Base-by-base conservation (phyloP, 1,140 invertebrate genomes). In the Elymnias hypermnestra region DNA sequence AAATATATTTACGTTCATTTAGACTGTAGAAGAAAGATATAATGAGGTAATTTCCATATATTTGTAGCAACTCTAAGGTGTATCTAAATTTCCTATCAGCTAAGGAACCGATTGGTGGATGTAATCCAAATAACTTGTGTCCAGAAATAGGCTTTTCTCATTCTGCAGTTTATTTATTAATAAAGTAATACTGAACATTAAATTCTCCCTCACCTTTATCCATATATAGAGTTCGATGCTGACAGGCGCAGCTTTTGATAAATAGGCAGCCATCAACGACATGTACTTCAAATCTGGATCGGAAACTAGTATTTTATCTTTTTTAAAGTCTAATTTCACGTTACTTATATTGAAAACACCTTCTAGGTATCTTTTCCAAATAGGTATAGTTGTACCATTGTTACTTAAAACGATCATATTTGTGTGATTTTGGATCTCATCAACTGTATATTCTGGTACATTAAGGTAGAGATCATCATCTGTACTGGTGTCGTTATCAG, bases 171-270 rank as follows among this genome's bases (percentile, higher is more conserved):
- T n/a, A n/a, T n/a, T n/a, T n/a, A n/a, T n/a, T n/a, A n/a, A n/a
- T n/a, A n/a, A n/a, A n/a, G n/a, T n/a, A n/a, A n/a, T n/a, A n/a
- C n/a, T n/a, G n/a, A n/a, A n/a, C n/a, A n/a, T n/a, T n/a, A n/a
- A n/a, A n/a, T n/a, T n/a, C n/a, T n/a, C n/a, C n/a, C n/a, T n/a
- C n/a, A 92, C 88, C 40, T 88, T 87, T 71, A 92, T 89, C 92
- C 92, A 94, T 50, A 92, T 79, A 52, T 89, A 91, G 0, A 91
- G 87, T 68, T 93, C 92, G 33, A 93, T 66, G 17, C 88, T 45
- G 12, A 87, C 62, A 7, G 88, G 68, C 0, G 90, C 87, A 0
- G 75, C 81, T 4, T 83, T 81, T 5, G 89, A 63, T 19, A 93
- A 45, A 53, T 89, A 87, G 1, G 89, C 66, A 2, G 90, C 86